A percentile compares a stretch with the other conserved stretches of the same genome.
Evolutionary conservation across 2,888 invertebrate species (phyloP).

Genomic region (Fragum sueziense): DNA sequence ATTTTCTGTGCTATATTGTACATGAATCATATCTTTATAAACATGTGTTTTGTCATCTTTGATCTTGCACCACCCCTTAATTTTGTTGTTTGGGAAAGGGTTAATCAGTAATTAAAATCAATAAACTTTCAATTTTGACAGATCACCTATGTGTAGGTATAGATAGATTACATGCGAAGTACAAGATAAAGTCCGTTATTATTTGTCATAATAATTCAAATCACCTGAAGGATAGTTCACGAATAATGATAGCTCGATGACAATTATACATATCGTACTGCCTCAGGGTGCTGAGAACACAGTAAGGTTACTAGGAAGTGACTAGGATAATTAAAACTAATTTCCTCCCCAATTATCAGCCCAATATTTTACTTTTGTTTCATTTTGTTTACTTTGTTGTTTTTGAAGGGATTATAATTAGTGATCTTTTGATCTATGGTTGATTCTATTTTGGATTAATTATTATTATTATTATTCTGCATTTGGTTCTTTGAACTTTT

Average conservation of each 20-base stretch:
- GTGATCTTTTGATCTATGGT: constrained; percentile 1
- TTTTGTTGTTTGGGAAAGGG: too few relatives aligned
- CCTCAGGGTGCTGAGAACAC: constrained; percentile 27
- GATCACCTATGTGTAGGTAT: background rate
- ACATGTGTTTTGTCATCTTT: too few relatives aligned
- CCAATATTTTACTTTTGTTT: constrained; percentile 12
- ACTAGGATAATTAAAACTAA: constrained; percentile 53
- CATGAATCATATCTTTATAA: too few relatives aligned
- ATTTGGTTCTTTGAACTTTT: too few relatives aligned
- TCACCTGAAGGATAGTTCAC: constrained; percentile 41
- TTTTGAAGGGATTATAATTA: background rate
- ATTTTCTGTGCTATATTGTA: too few relatives aligned
- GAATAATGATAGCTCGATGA: constrained; percentile 52
- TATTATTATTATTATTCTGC: too few relatives aligned
- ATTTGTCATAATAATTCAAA: constrained; percentile 63
- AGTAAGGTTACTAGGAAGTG: constrained; percentile 39
- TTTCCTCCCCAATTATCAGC: constrained; percentile 40
- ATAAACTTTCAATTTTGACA: constrained; percentile 16
- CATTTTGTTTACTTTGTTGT: constrained; percentile 13
- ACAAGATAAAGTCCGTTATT: constrained; percentile 52
- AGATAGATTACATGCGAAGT: constrained; percentile 18
- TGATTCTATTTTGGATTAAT: background rate
- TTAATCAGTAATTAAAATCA: constrained; percentile 5
- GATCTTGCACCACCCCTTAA: too few relatives aligned
- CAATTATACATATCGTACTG: constrained; percentile 50